Percentiles rank a stretch among this genome's conserved stretches.
phyloP scores from a whole-genome alignment of 1,140 invertebrate genomes.

The Pseudomyrmex flavicornis region DNA sequence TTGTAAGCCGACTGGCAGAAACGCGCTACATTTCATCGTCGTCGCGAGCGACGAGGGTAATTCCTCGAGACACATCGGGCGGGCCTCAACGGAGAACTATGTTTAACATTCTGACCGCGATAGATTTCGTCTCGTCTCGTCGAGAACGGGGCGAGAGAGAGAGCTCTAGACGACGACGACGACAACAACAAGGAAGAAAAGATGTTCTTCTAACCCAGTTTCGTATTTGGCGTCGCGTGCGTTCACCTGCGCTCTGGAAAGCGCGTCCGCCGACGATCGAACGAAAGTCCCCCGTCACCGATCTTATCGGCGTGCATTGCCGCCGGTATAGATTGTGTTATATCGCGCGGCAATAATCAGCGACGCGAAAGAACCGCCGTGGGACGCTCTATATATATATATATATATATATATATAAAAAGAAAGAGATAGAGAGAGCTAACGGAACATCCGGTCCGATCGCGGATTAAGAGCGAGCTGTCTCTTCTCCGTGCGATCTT shows the following conservation, averaged over 20 bases:
- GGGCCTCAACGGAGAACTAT: constrained; percentile 7
- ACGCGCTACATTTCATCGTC: neutral
- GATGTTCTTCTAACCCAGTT: constrained; percentile 70
- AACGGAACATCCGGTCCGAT: constrained; percentile 47
- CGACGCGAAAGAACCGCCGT: constrained; percentile 10
- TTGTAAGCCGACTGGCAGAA: too few species aligned
- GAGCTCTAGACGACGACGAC: too few species aligned
- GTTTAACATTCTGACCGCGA: neutral
- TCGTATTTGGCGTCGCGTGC: constrained; percentile 65
- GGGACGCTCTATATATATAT: constrained; percentile 10
- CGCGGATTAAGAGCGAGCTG: constrained; percentile 12
- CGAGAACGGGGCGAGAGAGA: neutral
- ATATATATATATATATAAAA: too few species aligned
- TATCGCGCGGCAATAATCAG: constrained; percentile 45
- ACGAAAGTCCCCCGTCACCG: constrained; percentile 48
- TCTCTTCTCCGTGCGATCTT: constrained; percentile 30
- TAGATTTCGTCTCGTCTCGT: neutral
- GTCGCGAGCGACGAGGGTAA: neutral
- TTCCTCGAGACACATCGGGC: neutral
- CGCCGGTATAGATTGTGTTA: too few species aligned
- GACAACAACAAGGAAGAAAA: constrained; percentile 39
- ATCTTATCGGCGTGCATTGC: constrained; percentile 28
- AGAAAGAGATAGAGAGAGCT: neutral
- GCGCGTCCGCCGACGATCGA: neutral
- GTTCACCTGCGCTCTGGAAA: neutral